phyloP scores from a whole-genome alignment of 1,140 invertebrate species.

The Pachypsylla venusta region DNA sequence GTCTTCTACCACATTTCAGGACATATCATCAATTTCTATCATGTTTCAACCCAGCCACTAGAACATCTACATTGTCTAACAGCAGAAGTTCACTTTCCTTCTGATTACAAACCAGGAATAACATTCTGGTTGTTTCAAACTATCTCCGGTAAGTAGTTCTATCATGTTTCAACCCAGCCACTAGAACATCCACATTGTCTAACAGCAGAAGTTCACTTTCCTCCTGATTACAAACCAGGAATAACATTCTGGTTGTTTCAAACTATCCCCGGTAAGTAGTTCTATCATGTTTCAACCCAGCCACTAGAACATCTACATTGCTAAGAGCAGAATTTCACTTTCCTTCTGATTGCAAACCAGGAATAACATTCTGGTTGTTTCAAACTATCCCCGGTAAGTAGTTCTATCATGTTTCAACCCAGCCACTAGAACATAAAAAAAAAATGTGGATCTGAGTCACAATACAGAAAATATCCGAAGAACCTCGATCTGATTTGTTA shows the following conservation, averaged over 20 bases:
- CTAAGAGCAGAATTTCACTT: constrained; percentile 89
- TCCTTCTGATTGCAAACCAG: constrained; percentile 77
- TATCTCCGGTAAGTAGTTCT: constrained; percentile 78
- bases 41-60: constrained; percentile 91
- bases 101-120: constrained; percentile 79
- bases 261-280: constrained; percentile 75
- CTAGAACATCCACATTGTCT: constrained; percentile 86
- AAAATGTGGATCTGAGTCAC: too few relatives aligned
- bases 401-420: constrained; percentile 96
- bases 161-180: constrained; percentile 94
- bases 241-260: constrained; percentile 91
- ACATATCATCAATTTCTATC: constrained; percentile 98
- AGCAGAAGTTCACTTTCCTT: constrained; percentile 82
- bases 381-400: constrained; percentile 75
- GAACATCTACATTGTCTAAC: constrained; percentile 90
- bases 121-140: constrained; percentile 91
- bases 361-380: constrained; percentile 88
- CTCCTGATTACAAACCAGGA: constrained; percentile 77
- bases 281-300: constrained; percentile 97
- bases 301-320: constrained; percentile 87
- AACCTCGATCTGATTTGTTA: too few relatives aligned
- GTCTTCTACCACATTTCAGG: neutral
- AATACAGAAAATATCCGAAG: too few relatives aligned
- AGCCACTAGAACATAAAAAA: constrained; percentile 69
- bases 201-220: constrained; percentile 85